A percentile compares a stretch with the other conserved stretches of the same genome.
These are phyloP conservation scores for Molossus molossus DNA, from an alignment of 2,797 vertebrate species.

Conservation along the genomic window DNA sequence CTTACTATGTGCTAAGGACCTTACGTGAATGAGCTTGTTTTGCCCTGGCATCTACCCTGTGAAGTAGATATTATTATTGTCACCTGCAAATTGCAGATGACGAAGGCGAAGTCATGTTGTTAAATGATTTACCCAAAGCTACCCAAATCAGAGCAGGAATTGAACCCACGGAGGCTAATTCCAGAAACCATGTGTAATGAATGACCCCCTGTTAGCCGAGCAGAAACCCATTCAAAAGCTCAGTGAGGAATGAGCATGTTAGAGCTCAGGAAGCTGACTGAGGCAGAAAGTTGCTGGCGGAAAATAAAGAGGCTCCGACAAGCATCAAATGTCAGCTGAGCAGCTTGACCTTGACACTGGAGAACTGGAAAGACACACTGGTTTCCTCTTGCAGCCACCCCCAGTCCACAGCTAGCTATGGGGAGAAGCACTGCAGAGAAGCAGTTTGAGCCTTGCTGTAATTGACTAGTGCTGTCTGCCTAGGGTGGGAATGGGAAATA, in stretches of 20 bases:
- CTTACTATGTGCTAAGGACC: too few relatives aligned
- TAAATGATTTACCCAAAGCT: background rate
- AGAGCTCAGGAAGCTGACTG: background rate
- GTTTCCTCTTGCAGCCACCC: background rate
- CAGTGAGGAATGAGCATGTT: background rate
- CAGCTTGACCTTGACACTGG: background rate
- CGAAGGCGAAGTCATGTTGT: background rate
- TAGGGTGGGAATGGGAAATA: too few relatives aligned
- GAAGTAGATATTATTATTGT: background rate
- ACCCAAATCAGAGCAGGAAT: background rate
- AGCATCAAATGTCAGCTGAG: background rate
- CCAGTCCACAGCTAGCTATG: background rate
- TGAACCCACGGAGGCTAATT: background rate
- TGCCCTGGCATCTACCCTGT: background rate
- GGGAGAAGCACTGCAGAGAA: background rate
- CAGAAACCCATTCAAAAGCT: constrained; percentile 29
- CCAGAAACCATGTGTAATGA: background rate
- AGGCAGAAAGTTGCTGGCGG: background rate
- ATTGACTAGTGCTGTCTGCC: constrained; percentile 1
- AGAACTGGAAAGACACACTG: accelerated
- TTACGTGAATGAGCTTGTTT: background rate
- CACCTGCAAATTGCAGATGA: background rate
- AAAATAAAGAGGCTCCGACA: background rate
- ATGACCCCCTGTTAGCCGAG: background rate
- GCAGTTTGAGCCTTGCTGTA: background rate